Percentiles rank a stretch among this genome's conserved stretches.
Conservation (phyloP, 1,140 invertebrate genomes). For the Brachionus koreanus region DNA sequence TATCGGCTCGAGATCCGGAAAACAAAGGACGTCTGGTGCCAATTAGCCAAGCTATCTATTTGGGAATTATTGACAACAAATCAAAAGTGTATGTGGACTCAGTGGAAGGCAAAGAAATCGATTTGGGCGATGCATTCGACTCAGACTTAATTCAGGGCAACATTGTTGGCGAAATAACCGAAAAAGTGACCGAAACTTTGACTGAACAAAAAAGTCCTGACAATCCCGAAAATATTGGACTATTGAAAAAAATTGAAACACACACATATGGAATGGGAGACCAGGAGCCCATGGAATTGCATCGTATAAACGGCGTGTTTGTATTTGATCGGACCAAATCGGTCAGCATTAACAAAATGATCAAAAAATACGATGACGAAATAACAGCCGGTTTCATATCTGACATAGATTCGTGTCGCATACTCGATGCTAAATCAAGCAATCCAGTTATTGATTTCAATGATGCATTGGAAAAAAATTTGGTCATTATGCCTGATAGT, state of each 20-base stretch:
- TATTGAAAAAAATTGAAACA: constrained; percentile 28
- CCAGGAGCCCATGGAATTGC: not conserved
- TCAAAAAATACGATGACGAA: constrained; percentile 12
- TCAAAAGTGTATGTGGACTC: not conserved
- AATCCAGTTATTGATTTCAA: constrained; percentile 2
- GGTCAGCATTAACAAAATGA: constrained; percentile 24
- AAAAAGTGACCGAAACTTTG: constrained; percentile 42
- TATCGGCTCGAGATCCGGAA: not conserved
- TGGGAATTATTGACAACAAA: constrained; percentile 8
- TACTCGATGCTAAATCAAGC: not conserved
- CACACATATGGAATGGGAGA: not conserved
- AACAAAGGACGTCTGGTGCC: not conserved
- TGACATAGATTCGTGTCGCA: not conserved
- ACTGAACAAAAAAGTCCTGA: constrained; percentile 18
- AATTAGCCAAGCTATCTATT: constrained; percentile 13
- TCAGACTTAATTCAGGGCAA: not conserved
- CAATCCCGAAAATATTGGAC: not conserved
- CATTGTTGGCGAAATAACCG: not conserved
- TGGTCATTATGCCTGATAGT: constrained; percentile 31
- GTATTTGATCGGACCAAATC: constrained; percentile 29
- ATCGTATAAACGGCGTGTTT: not conserved
- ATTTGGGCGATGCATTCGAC: not conserved
- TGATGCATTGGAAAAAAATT: constrained; percentile 15
- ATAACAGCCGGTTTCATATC: constrained; percentile 16
- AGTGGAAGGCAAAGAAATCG: not conserved